Percentiles rank a stretch among this genome's conserved stretches.
Conservation (phyloP, 2,113 vertebrate genomes). For the Recurvirostra avosetta region DNA sequence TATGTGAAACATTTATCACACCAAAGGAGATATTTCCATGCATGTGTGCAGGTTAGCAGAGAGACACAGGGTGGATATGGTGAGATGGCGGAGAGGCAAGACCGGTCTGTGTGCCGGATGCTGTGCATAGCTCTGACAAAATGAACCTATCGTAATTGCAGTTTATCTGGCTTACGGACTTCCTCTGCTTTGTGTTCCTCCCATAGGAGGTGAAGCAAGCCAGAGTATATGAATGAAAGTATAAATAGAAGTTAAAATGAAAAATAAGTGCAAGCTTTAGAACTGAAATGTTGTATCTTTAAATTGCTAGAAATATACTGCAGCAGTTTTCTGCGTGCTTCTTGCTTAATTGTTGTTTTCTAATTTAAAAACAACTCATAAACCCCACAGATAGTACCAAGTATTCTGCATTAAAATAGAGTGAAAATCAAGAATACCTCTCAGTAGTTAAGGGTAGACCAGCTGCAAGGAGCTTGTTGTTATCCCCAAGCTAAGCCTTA, state of each 20-base stretch:
- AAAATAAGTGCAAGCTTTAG: neutral
- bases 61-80: neutral
- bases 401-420: neutral
- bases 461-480: neutral
- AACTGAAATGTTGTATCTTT: neutral
- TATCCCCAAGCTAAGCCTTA: neutral
- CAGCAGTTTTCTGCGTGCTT: neutral
- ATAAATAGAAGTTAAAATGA: neutral
- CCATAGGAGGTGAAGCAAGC: neutral
- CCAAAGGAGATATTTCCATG: neutral
- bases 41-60: neutral
- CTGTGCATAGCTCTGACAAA: neutral
- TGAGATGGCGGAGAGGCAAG: neutral
- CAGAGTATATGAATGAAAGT: neutral
- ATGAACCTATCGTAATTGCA: neutral
- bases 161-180: neutral
- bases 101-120: neutral
- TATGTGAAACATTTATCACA: neutral
- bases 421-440: neutral
- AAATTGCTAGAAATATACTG: neutral
- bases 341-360: neutral
- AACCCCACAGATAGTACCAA: neutral
- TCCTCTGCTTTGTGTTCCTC: slow-evolving; percentile 10
- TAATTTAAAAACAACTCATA: neutral
- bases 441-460: neutral